Evolutionary conservation across 1,140 invertebrate genomes (phyloP), one percentile per base, ranked within the genome.

Genomic region (Neodiprion virginianus): DNA sequence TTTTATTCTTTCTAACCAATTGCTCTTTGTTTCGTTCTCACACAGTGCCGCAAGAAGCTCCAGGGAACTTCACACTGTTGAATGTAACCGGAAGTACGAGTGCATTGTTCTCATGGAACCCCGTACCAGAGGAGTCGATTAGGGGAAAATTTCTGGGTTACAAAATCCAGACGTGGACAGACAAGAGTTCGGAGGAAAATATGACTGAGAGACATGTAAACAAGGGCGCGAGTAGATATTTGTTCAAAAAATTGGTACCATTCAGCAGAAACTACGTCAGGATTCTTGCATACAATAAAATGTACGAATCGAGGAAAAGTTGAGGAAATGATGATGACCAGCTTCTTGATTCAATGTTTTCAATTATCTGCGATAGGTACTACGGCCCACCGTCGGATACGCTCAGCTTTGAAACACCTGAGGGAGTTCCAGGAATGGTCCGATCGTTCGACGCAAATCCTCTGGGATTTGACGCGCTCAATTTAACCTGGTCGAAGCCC

Each of bases 91-190:
- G 93, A n/a, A 92, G 93, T 14, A 96, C 93, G 66, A 93, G 91
- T 7, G 96, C 96, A 0, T 82, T 94, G 17, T 88, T 98, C 17
- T 93, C 92, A 70, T 98, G 97, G 97, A 92, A 93, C 86, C 91
- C 94, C 0, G 96, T 98, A 0, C 83, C 92, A 1, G 84, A 91
- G 0, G 92, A 95, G 68, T 93, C 94, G 1, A 92, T 98, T 0
- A 89, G 92, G 28, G 97, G 97, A n/a, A 94, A 98, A 85, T 97
- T 99, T 85, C 94, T 94, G 81, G 97, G 97, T 11, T 99, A 99
- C 86, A 98, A 98, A 87, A 96, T 99, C 72, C 95, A 97, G 87
- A 97, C 95, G 1, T 98, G 97, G 97, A 96, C 94, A 7, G 95
- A 96, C n/a, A 89, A 86, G 71, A 95, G 95, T 67, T 92, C 93